Percentiles rank a stretch among this genome's conserved stretches.
phyloP scores from a whole-genome alignment of 2,888 invertebrate genomes.

The Metalampra italica region DNA sequence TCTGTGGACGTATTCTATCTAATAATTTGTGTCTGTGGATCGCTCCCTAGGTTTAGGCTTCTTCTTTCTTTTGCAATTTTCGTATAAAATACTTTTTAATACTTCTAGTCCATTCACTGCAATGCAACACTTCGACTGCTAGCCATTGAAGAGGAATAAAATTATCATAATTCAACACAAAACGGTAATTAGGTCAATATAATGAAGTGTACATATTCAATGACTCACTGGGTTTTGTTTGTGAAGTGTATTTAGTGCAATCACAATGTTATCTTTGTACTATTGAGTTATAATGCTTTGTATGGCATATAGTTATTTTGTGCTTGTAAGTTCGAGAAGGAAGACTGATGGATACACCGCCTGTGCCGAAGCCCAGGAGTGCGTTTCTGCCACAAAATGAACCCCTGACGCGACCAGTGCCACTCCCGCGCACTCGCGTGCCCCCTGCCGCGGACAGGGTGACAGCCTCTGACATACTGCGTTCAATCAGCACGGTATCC shows the following conservation, averaged over 20 bases:
- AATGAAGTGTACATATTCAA: conserved; percentile 1
- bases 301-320: conserved; percentile 22
- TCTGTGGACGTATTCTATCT: too few species aligned
- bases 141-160: not conserved
- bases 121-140: not conserved
- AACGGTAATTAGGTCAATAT: conserved; percentile 1
- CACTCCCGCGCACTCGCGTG: conserved; percentile 70
- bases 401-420: conserved; percentile 67
- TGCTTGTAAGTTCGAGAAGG: conserved; percentile 17
- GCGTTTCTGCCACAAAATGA: conserved; percentile 38
- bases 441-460: conserved; percentile 45
- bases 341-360: conserved; percentile 51
- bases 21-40: too few species aligned
- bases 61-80: too few species aligned
- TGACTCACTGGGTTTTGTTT: conserved; percentile 13
- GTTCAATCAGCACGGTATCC: conserved; percentile 74
- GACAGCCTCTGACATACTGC: conserved; percentile 63
- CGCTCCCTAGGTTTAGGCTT: too few species aligned
- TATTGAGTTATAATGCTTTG: conserved; percentile 6
- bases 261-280: conserved; percentile 36
- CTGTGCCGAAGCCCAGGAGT: conserved; percentile 64
- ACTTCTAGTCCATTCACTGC: not conserved
- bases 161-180: not conserved
- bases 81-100: too few species aligned
- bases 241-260: conserved; percentile 16